phyloP scores from a whole-genome alignment of 2,888 invertebrate genomes.

The Scaptomyza polygonia region DNA sequence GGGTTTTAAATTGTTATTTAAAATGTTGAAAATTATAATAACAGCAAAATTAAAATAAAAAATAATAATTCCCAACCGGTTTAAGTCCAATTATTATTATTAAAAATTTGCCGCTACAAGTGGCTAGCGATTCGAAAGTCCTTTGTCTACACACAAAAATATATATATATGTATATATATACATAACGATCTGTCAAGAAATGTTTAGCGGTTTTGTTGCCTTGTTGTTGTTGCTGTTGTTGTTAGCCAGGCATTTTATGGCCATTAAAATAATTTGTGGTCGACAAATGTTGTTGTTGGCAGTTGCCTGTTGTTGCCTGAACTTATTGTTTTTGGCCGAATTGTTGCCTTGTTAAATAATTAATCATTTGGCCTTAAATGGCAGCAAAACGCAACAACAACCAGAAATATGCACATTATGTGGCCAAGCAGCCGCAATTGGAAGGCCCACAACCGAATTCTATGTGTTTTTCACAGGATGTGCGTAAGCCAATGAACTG shows the following conservation, averaged over 20 bases:
- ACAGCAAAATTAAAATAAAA: too few relatives aligned
- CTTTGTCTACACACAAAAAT: not conserved
- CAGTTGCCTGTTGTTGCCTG: not conserved
- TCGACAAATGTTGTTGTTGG: conserved; percentile 1
- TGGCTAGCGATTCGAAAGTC: not conserved
- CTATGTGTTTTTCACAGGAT: conserved; percentile 23
- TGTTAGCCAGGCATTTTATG: conserved; percentile 21
- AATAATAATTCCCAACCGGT: too few relatives aligned
- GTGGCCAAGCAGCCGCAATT: conserved; percentile 36
- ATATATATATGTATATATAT: not conserved
- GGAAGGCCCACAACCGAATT: not conserved
- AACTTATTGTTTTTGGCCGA: conserved; percentile 25
- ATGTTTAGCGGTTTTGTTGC: not conserved
- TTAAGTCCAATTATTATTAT: too few relatives aligned
- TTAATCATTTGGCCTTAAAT: conserved; percentile 72
- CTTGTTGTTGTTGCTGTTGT: conserved; percentile 3
- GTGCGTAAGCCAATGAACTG: conserved; percentile 27
- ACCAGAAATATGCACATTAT: conserved; percentile 62
- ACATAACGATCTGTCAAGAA: conserved; percentile 12
- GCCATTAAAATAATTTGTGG: conserved; percentile 66
- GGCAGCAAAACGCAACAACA: conserved; percentile 20
- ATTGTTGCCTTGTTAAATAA: conserved; percentile 67
- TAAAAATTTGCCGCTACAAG: not conserved
- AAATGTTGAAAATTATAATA: too few relatives aligned
- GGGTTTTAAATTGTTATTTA: too few relatives aligned